Percentiles rank a stretch among this genome's conserved stretches.
Evolutionary conservation across 2,888 invertebrate species (phyloP).

Genomic region (Trissolcus brochymenae): DNA sequence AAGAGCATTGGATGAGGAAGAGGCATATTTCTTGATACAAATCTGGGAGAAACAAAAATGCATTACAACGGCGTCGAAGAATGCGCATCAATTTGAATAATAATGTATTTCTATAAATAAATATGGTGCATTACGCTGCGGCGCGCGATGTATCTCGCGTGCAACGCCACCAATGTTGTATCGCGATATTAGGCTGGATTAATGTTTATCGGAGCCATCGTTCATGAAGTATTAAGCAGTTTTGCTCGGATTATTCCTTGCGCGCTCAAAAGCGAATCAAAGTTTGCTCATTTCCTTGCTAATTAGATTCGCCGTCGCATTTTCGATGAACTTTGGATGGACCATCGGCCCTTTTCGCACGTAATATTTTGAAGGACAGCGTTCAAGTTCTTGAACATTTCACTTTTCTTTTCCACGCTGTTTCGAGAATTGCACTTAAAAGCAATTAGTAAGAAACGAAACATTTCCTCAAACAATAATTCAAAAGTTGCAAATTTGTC

Average conservation of each 20-base stretch:
- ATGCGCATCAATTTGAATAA: slow-evolving; percentile 44
- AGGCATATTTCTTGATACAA: slow-evolving; percentile 8
- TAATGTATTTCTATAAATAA: slow-evolving; percentile 50
- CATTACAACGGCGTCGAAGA: slow-evolving; percentile 20
- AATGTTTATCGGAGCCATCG: slow-evolving; percentile 55
- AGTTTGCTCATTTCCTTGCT: slow-evolving; percentile 58
- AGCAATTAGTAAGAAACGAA: too few species aligned
- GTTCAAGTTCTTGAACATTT: background rate
- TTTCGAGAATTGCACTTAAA: too few species aligned
- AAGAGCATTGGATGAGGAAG: too few species aligned
- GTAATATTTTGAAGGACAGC: background rate
- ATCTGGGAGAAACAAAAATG: slow-evolving; percentile 11
- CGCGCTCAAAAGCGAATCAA: slow-evolving; percentile 49
- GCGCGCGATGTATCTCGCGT: slow-evolving; percentile 9
- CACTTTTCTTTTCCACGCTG: background rate
- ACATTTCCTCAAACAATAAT: too few species aligned
- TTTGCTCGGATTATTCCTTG: slow-evolving; percentile 48
- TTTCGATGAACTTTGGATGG: slow-evolving; percentile 31
- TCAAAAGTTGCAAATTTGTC: too few species aligned
- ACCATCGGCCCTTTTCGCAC: slow-evolving; percentile 18
- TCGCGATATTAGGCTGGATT: slow-evolving; percentile 44
- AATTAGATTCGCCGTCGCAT: slow-evolving; percentile 53
- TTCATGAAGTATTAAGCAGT: slow-evolving; percentile 57
- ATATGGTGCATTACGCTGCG: slow-evolving; percentile 37
- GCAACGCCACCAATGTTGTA: slow-evolving; percentile 20